Evolutionary conservation across 1,140 invertebrate species (phyloP).

Genomic region (Achatina immaculata): DNA sequence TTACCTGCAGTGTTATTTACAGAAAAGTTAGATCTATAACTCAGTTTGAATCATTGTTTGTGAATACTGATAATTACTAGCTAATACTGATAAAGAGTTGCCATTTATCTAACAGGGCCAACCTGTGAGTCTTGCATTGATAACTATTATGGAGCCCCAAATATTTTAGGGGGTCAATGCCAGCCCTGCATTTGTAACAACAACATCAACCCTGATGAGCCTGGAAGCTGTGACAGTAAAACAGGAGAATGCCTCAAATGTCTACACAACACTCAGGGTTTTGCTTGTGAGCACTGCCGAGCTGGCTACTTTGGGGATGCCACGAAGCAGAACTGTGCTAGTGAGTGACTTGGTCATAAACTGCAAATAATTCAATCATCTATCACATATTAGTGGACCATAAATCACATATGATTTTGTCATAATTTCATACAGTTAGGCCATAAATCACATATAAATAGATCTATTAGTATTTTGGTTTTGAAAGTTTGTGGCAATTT

Average conservation of each 20-base stretch:
- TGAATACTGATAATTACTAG: too few relatives aligned
- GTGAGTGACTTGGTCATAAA: conserved; percentile 51
- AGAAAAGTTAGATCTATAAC: too few relatives aligned
- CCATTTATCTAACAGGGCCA: conserved; percentile 48
- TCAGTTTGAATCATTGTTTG: too few relatives aligned
- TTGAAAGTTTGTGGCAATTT: too few relatives aligned
- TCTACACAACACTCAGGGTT: conserved; percentile 92
- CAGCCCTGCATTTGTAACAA: conserved; percentile 91
- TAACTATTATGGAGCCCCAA: conserved; percentile 95
- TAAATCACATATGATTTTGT: too few relatives aligned
- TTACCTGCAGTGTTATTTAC: too few relatives aligned
- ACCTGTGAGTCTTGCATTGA: conserved; percentile 92
- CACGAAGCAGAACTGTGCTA: conserved; percentile 58
- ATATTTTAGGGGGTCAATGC: conserved; percentile 85
- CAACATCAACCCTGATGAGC: conserved; percentile 88
- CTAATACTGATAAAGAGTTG: too few relatives aligned
- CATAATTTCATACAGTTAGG: too few relatives aligned
- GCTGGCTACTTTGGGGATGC: conserved; percentile 92
- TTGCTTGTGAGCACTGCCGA: conserved; percentile 91
- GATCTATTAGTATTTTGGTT: too few relatives aligned
- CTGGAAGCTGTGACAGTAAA: conserved; percentile 86
- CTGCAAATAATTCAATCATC: too few relatives aligned
- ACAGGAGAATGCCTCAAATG: conserved; percentile 95
- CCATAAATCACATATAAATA: too few relatives aligned
- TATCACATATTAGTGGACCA: too few relatives aligned